Evolutionary conservation across 2,113 vertebrate genomes (phyloP).

Genomic region (Strix aluco): DNA sequence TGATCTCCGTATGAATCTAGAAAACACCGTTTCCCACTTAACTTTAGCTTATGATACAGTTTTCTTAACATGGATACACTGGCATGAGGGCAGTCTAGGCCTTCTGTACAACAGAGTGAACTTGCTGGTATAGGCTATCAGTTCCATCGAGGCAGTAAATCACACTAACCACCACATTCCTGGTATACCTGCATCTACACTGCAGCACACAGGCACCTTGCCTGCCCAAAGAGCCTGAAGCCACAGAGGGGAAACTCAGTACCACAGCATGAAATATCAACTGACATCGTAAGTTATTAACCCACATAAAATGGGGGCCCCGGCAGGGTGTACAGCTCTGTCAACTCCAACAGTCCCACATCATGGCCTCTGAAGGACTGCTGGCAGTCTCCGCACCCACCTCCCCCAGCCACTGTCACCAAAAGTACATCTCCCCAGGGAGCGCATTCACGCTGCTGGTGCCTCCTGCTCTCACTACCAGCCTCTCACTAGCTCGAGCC

Average conservation of each 20-base stretch:
- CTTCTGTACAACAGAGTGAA: background rate
- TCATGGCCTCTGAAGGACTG: rapidly evolving
- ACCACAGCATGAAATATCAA: background rate
- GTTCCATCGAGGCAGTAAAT: background rate
- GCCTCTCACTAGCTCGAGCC: background rate
- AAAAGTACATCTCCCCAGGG: background rate
- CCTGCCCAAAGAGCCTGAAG: background rate
- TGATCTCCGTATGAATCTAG: rapidly evolving
- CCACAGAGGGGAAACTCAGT: background rate
- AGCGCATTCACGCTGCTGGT: background rate
- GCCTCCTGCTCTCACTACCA: background rate
- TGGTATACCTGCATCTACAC: background rate
- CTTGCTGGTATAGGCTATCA: background rate
- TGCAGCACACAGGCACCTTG: background rate
- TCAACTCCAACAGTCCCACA: background rate
- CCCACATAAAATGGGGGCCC: background rate
- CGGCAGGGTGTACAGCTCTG: background rate
- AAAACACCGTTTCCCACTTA: background rate
- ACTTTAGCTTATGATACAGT: background rate
- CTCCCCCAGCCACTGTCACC: background rate
- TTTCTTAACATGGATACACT: background rate
- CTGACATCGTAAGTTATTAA: background rate
- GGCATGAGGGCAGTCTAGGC: background rate
- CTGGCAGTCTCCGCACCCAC: background rate
- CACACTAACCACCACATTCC: background rate